These are phyloP conservation scores for Vombatus ursinus DNA, from an alignment of 2,113 vertebrate species.

Conservation along the genomic window DNA sequence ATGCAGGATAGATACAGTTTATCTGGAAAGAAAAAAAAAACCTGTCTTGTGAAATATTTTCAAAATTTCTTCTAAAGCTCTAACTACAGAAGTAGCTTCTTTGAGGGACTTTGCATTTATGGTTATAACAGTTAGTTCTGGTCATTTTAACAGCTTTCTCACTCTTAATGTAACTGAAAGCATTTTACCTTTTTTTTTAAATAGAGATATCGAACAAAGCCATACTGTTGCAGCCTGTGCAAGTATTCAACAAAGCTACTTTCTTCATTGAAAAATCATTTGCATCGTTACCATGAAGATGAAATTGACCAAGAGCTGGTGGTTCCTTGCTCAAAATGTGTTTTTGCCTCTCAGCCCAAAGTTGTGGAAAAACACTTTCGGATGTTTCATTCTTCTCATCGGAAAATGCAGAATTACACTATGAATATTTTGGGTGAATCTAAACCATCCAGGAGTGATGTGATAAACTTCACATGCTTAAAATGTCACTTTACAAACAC, in stretches of 20 bases:
- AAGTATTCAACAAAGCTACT: slow-evolving; percentile 89
- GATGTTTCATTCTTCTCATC: slow-evolving; percentile 86
- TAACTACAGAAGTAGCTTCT: background rate
- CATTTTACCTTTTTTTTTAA: slow-evolving; percentile 64
- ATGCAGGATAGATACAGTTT: background rate
- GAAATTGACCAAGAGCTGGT: slow-evolving; percentile 88
- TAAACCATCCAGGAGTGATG: slow-evolving; percentile 78
- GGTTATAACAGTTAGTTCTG: background rate
- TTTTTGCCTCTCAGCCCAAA: slow-evolving; percentile 86
- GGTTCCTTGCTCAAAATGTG: slow-evolving; percentile 88
- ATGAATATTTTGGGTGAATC: slow-evolving; percentile 82
- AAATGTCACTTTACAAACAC: slow-evolving; percentile 90
- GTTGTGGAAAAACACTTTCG: slow-evolving; percentile 86
- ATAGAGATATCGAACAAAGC: slow-evolving; percentile 90
- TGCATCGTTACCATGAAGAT: slow-evolving; percentile 89
- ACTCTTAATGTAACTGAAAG: background rate
- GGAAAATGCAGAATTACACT: slow-evolving; percentile 80
- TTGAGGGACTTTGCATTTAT: background rate
- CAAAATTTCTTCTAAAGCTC: background rate
- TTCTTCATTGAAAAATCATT: slow-evolving; percentile 87
- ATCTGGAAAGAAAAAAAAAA: background rate
- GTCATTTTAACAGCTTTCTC: background rate
- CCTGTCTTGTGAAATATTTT: background rate
- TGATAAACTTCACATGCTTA: slow-evolving; percentile 87
- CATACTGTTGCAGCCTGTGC: slow-evolving; percentile 90